phyloP scores from a whole-genome alignment of 2,797 vertebrate genomes.

The Lacerta agilis region DNA sequence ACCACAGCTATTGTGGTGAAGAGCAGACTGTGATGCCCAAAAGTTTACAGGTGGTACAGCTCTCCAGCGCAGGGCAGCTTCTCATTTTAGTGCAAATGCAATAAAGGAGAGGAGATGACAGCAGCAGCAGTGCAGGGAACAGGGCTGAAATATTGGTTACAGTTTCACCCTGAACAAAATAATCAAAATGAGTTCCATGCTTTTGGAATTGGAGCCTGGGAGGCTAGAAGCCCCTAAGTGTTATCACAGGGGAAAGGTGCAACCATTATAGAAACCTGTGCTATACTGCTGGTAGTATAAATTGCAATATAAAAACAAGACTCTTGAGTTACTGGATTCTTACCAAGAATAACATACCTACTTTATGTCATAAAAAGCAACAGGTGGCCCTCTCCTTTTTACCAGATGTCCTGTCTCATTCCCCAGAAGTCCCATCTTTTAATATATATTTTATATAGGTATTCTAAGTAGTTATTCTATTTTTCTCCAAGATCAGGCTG shows the following conservation, averaged over 20 bases:
- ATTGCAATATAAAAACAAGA: not conserved
- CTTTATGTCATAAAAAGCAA: too few relatives aligned
- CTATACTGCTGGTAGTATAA: not conserved
- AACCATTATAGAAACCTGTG: not conserved
- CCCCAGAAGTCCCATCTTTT: too few relatives aligned
- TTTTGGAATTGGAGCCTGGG: not conserved
- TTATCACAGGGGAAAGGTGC: not conserved
- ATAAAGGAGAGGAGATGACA: not conserved
- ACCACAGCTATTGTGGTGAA: not conserved
- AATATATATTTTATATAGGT: too few relatives aligned
- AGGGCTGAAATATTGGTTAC: not conserved
- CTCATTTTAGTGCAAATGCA: not conserved
- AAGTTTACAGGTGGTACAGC: not conserved
- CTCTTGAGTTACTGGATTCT: not conserved
- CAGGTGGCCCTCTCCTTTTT: too few relatives aligned
- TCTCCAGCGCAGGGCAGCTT: not conserved
- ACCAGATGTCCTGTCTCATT: too few relatives aligned
- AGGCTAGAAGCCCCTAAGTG: too few relatives aligned
- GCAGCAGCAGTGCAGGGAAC: not conserved
- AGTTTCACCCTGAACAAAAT: not conserved
- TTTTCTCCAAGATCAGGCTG: not conserved
- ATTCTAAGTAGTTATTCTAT: too few relatives aligned
- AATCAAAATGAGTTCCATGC: not conserved
- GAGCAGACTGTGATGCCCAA: not conserved
- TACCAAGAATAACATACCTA: not conserved